A percentile compares a stretch with the other conserved stretches of the same genome.
phyloP scores from a whole-genome alignment of 2,113 vertebrate genomes.

The Oryzias woworae region DNA sequence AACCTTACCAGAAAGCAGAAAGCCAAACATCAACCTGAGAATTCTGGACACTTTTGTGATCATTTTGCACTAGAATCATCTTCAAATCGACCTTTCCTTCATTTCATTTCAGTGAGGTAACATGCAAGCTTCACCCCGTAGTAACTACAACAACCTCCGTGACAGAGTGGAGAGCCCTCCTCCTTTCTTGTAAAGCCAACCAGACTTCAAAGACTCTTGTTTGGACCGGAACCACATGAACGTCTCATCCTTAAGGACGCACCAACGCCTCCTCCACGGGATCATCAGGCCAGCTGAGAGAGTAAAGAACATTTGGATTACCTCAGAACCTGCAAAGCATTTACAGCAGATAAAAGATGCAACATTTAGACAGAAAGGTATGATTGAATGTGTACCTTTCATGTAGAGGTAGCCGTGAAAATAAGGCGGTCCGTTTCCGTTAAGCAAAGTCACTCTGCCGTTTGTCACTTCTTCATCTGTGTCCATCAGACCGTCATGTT shows the following conservation, averaged over 20 bases:
- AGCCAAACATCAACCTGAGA: too few relatives aligned
- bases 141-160: slow-evolving; percentile 77
- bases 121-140: slow-evolving; percentile 58
- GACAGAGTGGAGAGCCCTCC: slow-evolving; percentile 90
- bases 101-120: slow-evolving; percentile 11
- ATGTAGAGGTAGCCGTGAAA: slow-evolving; percentile 95
- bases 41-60: neutral
- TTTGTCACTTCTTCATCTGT: slow-evolving; percentile 90
- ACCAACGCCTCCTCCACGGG: slow-evolving; percentile 90
- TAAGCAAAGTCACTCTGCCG: slow-evolving; percentile 82
- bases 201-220: slow-evolving; percentile 91
- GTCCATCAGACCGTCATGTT: slow-evolving; percentile 87
- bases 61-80: neutral
- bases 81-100: neutral
- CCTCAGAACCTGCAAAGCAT: neutral
- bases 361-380: neutral
- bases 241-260: slow-evolving; percentile 90
- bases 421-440: slow-evolving; percentile 87
- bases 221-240: slow-evolving; percentile 98
- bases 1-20: too few relatives aligned
- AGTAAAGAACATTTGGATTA: neutral
- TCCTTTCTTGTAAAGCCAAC: slow-evolving; percentile 93
- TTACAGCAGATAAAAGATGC: neutral
- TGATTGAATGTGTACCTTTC: slow-evolving; percentile 79
- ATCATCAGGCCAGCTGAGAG: slow-evolving; percentile 87